A percentile compares a stretch with the other conserved stretches of the same genome.
These are phyloP conservation scores for Bicyclus anynana DNA, from an alignment of 1,140 invertebrate species.

Conservation along the genomic window DNA sequence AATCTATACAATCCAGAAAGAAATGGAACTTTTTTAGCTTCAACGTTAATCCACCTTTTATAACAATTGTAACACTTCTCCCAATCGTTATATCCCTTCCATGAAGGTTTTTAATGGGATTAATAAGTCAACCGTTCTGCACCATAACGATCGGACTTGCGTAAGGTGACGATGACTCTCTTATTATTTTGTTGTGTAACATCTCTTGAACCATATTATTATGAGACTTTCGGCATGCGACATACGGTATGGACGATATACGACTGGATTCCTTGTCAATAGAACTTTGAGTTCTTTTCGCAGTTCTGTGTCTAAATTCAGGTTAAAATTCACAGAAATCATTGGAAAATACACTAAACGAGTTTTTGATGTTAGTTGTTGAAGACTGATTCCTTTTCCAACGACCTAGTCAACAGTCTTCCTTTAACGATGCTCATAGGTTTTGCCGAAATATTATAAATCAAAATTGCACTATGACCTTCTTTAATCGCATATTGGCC, in stretches of 20 bases:
- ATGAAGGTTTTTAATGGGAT: not conserved
- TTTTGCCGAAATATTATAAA: not conserved
- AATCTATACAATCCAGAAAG: slow-evolving; percentile 9
- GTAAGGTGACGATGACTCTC: slow-evolving; percentile 16
- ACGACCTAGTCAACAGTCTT: not conserved
- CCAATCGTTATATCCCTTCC: slow-evolving; percentile 7
- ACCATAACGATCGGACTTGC: slow-evolving; percentile 18
- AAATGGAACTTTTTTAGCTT: slow-evolving; percentile 25
- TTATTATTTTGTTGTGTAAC: slow-evolving; percentile 3
- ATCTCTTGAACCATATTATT: slow-evolving; percentile 15
- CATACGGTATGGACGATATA: slow-evolving; percentile 13
- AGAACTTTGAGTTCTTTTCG: not conserved
- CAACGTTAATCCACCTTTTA: slow-evolving; percentile 11
- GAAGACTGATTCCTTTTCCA: not conserved
- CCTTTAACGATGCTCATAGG: not conserved
- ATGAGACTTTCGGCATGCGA: slow-evolving; percentile 1
- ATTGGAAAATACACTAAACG: not conserved
- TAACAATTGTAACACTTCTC: slow-evolving; percentile 11
- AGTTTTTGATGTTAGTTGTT: not conserved
- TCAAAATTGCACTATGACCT: not conserved
- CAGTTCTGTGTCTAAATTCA: slow-evolving; percentile 7
- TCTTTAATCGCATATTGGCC: slow-evolving; percentile 5
- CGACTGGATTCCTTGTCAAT: slow-evolving; percentile 1
- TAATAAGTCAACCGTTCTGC: slow-evolving; percentile 15
- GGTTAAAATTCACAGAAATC: not conserved